Base-by-base conservation (phyloP, 2,888 invertebrate species). In the Acleris literana region DNA sequence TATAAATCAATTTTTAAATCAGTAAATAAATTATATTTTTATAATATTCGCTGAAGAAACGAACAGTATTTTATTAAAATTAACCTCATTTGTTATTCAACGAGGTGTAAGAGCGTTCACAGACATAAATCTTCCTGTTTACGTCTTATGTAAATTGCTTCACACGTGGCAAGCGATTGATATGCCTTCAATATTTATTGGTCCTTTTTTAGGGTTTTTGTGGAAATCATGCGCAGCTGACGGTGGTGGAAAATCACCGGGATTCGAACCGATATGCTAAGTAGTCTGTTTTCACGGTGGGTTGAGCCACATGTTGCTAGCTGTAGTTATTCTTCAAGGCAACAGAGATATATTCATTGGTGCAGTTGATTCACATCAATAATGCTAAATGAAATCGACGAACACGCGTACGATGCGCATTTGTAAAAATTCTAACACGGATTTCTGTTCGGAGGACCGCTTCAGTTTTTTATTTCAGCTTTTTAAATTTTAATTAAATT, bases 151-250 rank as follows among this genome's bases (percentile, higher is more conserved):
- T 49, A 59, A 55, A 64, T 55, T 11, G 18, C 4, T 54, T 54
- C 9, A 60, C 64, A 60, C 59, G 64, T 64, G 64, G 49, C 43
- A 25, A 44, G 55, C 25, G 54, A 60, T 60, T 60, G 59, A 59
- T 60, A 13, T 20, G 49, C 20, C 9, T 43, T 55, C 43, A 49
- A 59, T 59, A 64, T 59, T 64, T 55, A 64, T 60, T 49, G 49
- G 43, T n/a, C 18, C 5, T 17, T 53, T 64, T 48, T 54, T 39
- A 3, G n/a, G 33, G 33, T n/a, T 22, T n/a, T 52, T 9, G 33
- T 46, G 17, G 53, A 46, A 54, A 29, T 33, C 11, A 17, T n/a
- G 17, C 16, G 11, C 17, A 33, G 53, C 1, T 44, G 18, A 17
- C 46, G 29, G 17, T 18, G 3, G 48, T 20, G 54, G 53, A 64